Base-by-base conservation (phyloP, 2,113 vertebrate genomes). In the Plotosus lineatus region DNA sequence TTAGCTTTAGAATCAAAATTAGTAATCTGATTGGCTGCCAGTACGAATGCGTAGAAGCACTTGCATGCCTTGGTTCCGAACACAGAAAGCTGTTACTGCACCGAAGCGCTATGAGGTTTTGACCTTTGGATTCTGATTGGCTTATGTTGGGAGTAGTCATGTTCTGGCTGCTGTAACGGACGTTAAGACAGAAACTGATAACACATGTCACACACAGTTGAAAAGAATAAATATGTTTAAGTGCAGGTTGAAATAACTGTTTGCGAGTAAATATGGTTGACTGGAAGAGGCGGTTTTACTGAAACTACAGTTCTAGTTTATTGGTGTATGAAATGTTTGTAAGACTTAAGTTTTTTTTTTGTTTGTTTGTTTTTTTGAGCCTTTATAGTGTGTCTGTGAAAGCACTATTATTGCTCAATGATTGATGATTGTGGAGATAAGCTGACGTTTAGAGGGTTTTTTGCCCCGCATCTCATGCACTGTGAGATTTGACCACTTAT, bases 391-490 rank as follows among this genome's bases (percentile, higher is more conserved):
- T 17, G 28, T 15, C 33, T 38, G 28, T 60, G 56, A 60, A 31
- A 60, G 40, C 65, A 26, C 38, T 23, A 44, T 68, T 68, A 68
- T 68, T 68, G 23, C 38, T 42, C 15, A 11, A 44, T 42, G n/a
- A 26, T 36, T 42, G 23, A 44, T 42, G n/a, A 26, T 36, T 42
- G 33, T 68, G 38, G 38, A 68, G 38, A 40, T 14, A 23, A 68
- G 38, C 1, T 68, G 65, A 68, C 65, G 38, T 68, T 68, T 68
- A 68, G 19, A 68, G 38, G 7, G 17, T 68, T 68, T 42, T 71
- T 26, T 46, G 14, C 42, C 17, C 73, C 8, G 31, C 21, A 0
- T 14, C 26, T 28, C 26, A 60, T 19, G 38, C 51, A 23, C 12
- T 46, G 56, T 58, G 36, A 14, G 38, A 65, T 65, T 65, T 38